A percentile compares a stretch with the other conserved stretches of the same genome.
Evolutionary conservation across 35 echinoderm and acorn worm species (phyloP).

Genomic region (Acanthaster planci): DNA sequence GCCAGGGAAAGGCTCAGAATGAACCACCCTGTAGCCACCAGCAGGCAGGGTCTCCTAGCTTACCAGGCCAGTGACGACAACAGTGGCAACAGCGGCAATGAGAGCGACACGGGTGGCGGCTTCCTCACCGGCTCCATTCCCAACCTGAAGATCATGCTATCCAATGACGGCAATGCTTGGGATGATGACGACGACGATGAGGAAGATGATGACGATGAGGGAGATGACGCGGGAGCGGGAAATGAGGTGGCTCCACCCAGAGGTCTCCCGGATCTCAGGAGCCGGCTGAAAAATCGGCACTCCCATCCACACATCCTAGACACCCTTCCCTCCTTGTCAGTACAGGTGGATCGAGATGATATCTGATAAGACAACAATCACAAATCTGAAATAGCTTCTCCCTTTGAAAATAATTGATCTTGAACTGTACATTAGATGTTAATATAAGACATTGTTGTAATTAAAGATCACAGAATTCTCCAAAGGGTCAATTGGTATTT

Average conservation of each 20-base stretch:
- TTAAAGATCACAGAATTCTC: too few species aligned
- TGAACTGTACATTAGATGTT: too few species aligned
- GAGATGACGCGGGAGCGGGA: background rate
- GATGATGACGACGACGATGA: slow-evolving; percentile 3
- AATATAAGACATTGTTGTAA: too few species aligned
- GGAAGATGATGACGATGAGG: background rate
- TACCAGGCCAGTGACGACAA: background rate
- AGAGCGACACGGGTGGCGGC: background rate
- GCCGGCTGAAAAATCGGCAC: background rate
- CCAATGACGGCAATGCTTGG: background rate
- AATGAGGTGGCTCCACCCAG: background rate
- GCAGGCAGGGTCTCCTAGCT: background rate
- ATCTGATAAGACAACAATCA: background rate
- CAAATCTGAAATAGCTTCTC: too few species aligned
- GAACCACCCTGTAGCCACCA: background rate
- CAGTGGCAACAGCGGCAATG: background rate
- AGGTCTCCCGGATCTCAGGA: background rate
- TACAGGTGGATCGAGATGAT: background rate
- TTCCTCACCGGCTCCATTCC: slow-evolving; percentile 3
- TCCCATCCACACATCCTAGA: background rate
- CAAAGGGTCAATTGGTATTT: too few species aligned
- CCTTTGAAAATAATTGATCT: too few species aligned
- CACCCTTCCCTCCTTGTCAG: background rate
- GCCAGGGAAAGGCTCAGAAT: slow-evolving; percentile 1
- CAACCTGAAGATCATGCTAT: slow-evolving; percentile 8